Evolutionary conservation across 2,113 vertebrate species (phyloP).

Genomic region (Trematomus loennbergii): DNA sequence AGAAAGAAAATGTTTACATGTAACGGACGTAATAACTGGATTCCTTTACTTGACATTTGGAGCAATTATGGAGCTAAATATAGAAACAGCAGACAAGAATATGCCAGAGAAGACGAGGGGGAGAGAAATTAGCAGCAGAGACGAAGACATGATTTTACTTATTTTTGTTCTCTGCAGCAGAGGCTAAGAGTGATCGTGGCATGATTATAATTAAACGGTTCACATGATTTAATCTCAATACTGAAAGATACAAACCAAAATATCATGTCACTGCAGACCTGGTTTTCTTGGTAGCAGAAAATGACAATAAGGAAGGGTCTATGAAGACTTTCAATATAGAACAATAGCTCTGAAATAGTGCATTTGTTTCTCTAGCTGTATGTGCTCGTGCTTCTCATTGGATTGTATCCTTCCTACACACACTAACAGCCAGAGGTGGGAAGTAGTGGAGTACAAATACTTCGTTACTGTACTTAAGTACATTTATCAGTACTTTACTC

Average conservation of each 20-base stretch:
- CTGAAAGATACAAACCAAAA: neutral
- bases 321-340: neutral
- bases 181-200: slow-evolving; percentile 2
- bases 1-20: slow-evolving; percentile 9
- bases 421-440: neutral
- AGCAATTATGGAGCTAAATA: slow-evolving; percentile 21
- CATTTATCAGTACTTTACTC: too few species aligned
- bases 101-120: neutral
- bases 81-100: slow-evolving; percentile 1
- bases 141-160: slow-evolving; percentile 14
- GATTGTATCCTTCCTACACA: neutral
- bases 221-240: neutral
- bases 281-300: too few species aligned
- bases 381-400: neutral
- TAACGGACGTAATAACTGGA: slow-evolving; percentile 7
- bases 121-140: neutral
- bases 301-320: neutral
- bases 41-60: neutral
- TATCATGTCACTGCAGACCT: fast-evolving
- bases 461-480: too few species aligned
- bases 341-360: too few species aligned
- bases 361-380: too few species aligned
- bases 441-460: too few species aligned
- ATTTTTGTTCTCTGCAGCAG: neutral
- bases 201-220: slow-evolving; percentile 29